Evolutionary conservation across 2,888 invertebrate genomes (phyloP), one percentile per base, ranked within the genome.

Genomic region (Taphrorychus bicolor): DNA sequence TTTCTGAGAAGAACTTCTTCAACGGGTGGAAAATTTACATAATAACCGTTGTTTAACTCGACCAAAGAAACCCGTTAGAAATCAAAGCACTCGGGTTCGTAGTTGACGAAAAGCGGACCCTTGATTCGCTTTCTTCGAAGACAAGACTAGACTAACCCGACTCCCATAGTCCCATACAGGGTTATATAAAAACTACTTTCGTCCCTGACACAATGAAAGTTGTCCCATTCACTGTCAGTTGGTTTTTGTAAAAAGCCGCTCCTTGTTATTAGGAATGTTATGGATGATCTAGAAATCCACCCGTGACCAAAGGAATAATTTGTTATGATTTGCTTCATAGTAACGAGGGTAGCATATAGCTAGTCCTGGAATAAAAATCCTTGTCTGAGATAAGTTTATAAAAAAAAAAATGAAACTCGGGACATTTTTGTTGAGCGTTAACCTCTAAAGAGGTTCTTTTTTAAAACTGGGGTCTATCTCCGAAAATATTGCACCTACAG

Each of bases 71-170:
- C 65, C 59, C 54, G 45, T 62, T 62, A n/a, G 17, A 40, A 61
- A 61, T 61, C 53, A 53, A 57, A 53, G 57, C 56, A 51, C 21
- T 11, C 1, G 32, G 32, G 32, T 32, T 32, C 40, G 41, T 59
- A 58, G 65, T 65, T 65, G 59, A 59, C 48, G 49, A 64, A 64
- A 64, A 14, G 40, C 57, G 7, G 21, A 56, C 66, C 65, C 65
- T 65, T 54, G 48, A 59, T 40, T 59, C 11, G 32, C 32, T 23
- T 23, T 17, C 21, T 54, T 59, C 59, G 40, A 53, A 40, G 56
- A 24, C 5, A 57, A 61, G 61, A 59, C 58, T 45, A 48, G 23
- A 59, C 65, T 53, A 65, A 53, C 49, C 65, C 24, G 53, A 65
- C 65, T 65, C 58, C n/a, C n/a, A n/a, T n/a, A n/a, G 65, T 65